Base-by-base conservation (phyloP, 2,113 vertebrate genomes). In the Hucho hucho region DNA sequence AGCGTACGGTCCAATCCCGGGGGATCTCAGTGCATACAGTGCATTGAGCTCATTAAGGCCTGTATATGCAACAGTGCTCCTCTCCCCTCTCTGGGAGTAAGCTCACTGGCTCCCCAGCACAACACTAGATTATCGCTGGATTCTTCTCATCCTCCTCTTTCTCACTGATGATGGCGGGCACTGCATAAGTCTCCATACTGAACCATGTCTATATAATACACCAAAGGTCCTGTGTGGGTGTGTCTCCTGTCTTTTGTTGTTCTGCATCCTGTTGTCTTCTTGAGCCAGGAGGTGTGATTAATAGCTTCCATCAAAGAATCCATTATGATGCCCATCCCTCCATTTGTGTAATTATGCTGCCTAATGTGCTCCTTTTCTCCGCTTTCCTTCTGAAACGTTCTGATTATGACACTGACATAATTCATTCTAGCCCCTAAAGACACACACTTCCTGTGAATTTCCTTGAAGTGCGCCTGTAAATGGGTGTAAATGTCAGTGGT, bases 401-500 rank as follows among this genome's bases (percentile, higher is more conserved):
- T 12, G 16, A 29, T 32, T 28, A 72, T 32, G 32, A 32, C 24
- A 9, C 64, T 29, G 70, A 32, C 70, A 47, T 72, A 56, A 78
- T 78, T 68, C 46, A 49, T 69, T 63, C 28, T 24, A 7, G 24
- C 25, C 13, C 32, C 56, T 3, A 46, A 69, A 73, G 58, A 20
- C 58, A 6, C n/a, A 4, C 58, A 59, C 18, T 59, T n/a, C n/a
- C 58, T 1, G 1, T 6, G 12, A n/a, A 22, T 22, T 20, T 22
- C 6, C n/a, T 22, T 22, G 58, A 59, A 59, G 58, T 18, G 11
- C 6, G 6, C n/a, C 58, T 29, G 69, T 67, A 61, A 29, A 70
- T 20, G 32, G 69, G 69, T 79, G 64, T 72, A 75, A 77, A 73
- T 75, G 83, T 73, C 74, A 77, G 25, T 65, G 6, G 61, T 53